Conservation (phyloP, 2,888 invertebrate species). For the Platerodrilus igneus region DNA sequence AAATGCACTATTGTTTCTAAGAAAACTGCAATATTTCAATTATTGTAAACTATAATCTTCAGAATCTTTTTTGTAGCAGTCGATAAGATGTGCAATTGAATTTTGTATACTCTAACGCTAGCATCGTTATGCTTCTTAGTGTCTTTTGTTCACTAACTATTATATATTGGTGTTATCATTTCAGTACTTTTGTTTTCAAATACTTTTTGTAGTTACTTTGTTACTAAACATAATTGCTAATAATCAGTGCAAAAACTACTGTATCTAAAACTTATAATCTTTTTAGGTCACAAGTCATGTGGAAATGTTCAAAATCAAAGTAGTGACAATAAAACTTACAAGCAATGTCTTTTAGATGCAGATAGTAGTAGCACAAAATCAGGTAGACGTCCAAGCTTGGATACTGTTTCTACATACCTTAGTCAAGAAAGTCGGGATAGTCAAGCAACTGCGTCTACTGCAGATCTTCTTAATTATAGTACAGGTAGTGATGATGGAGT, state of each 20-base stretch:
- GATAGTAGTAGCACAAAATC: constrained; percentile 72
- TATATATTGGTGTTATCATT: too few species aligned
- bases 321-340: constrained; percentile 36
- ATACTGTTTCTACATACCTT: constrained; percentile 84
- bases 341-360: constrained; percentile 53
- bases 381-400: constrained; percentile 75
- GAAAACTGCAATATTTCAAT: too few species aligned
- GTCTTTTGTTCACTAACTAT: too few species aligned
- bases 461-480: constrained; percentile 43
- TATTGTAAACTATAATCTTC: too few species aligned
- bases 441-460: constrained; percentile 44
- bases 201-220: too few species aligned
- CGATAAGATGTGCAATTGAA: too few species aligned
- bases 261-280: too few species aligned
- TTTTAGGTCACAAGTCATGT: constrained; percentile 47
- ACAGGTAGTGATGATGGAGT: constrained; percentile 40
- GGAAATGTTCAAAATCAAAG: constrained; percentile 33
- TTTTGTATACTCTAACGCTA: too few species aligned
- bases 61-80: too few species aligned
- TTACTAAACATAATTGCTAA: too few species aligned
- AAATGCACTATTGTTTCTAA: too few species aligned
- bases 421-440: constrained; percentile 79
- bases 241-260: not conserved
- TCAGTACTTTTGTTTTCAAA: constrained; percentile 8
- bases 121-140: too few species aligned